Evolutionary conservation across 2,113 vertebrate genomes (phyloP).

Genomic region (Lepus europaeus): DNA sequence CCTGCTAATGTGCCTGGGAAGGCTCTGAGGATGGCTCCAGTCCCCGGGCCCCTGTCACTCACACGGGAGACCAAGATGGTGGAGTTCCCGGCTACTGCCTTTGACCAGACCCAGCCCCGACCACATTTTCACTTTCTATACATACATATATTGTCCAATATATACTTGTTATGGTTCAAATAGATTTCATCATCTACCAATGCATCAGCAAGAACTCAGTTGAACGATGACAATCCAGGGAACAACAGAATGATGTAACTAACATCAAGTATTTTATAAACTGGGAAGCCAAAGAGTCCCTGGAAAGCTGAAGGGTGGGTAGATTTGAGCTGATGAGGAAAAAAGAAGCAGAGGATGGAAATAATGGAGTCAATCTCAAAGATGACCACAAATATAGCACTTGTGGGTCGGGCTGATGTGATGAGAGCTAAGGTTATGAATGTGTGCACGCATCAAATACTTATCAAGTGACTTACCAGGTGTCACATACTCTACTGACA

Average conservation of each 20-base stretch:
- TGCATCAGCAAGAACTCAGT: background rate
- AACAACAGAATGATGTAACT: background rate
- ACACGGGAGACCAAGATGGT: too few relatives aligned
- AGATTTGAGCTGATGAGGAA: background rate
- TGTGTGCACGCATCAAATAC: background rate
- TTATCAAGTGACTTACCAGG: background rate
- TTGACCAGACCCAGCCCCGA: too few relatives aligned
- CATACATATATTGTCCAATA: background rate
- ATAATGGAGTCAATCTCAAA: background rate
- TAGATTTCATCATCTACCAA: background rate
- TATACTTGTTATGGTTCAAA: background rate
- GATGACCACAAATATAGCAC: background rate
- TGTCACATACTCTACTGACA: background rate
- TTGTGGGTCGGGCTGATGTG: background rate
- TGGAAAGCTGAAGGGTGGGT: background rate
- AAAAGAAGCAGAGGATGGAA: background rate
- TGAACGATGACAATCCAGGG: background rate
- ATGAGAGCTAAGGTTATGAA: background rate
- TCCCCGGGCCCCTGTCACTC: too few relatives aligned
- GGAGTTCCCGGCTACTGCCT: too few relatives aligned
- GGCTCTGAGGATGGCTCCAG: too few relatives aligned
- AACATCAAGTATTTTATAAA: background rate
- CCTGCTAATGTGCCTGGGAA: too few relatives aligned
- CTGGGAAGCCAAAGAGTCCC: background rate
- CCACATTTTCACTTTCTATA: background rate